These are phyloP conservation scores for Ricordea florida DNA, from an alignment of 92 coral and sea anemone species.

Conservation along the genomic window DNA sequence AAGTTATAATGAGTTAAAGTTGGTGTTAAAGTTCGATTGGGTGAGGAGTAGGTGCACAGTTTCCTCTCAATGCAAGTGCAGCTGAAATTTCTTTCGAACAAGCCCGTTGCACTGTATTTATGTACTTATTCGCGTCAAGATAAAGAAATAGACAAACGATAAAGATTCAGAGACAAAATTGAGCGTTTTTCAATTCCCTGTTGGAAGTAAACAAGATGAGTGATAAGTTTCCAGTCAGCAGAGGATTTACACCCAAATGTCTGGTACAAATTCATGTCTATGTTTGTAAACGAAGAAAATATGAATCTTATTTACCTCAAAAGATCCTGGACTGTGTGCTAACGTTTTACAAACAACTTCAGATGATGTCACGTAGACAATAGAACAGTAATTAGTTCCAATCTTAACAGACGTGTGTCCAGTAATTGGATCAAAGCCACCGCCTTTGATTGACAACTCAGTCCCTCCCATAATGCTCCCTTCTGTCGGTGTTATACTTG, in stretches of 20 bases:
- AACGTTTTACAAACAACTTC: conserved; percentile 67
- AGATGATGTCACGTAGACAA: conserved; percentile 55
- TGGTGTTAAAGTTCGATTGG: too few species aligned
- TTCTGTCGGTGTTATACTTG: conserved; percentile 69
- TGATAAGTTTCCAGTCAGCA: too few species aligned
- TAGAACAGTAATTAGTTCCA: conserved; percentile 51
- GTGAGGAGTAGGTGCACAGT: too few species aligned
- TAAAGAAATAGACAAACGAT: too few species aligned
- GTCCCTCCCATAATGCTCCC: conserved; percentile 88
- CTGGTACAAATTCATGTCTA: neutral
- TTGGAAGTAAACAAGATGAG: too few species aligned
- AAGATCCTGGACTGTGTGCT: conserved; percentile 68
- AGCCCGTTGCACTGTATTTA: neutral
- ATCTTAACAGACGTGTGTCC: conserved; percentile 67
- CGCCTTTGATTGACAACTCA: conserved; percentile 65
- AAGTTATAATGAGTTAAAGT: too few species aligned
- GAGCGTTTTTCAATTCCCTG: too few species aligned
- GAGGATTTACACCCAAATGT: too few species aligned
- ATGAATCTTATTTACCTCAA: conserved; percentile 49
- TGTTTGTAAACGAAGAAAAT: neutral
- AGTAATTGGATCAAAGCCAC: conserved; percentile 74
- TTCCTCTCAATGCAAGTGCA: too few species aligned
- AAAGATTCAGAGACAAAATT: too few species aligned
- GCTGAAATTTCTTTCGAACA: neutral
- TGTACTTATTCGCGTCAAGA: too few species aligned